Evolutionary conservation across 1,140 invertebrate genomes (phyloP).

Genomic region (Ganaspis sp.): DNA sequence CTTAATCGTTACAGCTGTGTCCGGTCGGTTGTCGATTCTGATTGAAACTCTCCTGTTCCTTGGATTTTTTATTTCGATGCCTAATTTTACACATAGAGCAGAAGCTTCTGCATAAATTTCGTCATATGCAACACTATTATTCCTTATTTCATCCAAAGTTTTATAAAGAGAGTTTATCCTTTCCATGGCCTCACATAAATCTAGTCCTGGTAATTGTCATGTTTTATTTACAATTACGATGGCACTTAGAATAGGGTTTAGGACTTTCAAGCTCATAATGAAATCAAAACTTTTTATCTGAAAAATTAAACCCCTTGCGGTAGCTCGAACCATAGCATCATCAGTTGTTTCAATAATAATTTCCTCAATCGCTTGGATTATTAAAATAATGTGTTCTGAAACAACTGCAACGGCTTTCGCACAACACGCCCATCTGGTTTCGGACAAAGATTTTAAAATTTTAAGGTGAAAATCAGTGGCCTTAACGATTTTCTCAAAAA

Average conservation of each 20-base stretch:
- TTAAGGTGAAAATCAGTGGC: slow-evolving; percentile 1
- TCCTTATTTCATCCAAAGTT: not conserved
- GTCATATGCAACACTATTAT: not conserved
- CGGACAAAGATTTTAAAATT: slow-evolving; percentile 38
- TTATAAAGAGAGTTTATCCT: not conserved
- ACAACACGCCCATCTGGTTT: slow-evolving; percentile 39
- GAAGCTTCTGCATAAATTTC: not conserved
- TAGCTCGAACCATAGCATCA: not conserved
- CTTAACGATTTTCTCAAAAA: slow-evolving; percentile 35
- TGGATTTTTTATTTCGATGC: not conserved
- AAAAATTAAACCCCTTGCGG: slow-evolving; percentile 34
- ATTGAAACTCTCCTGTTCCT: not conserved
- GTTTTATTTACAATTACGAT: not conserved
- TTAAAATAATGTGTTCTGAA: slow-evolving; percentile 18
- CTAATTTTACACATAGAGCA: not conserved
- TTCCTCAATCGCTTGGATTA: slow-evolving; percentile 41
- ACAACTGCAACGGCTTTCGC: slow-evolving; percentile 39
- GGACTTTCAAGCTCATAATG: slow-evolving; percentile 24
- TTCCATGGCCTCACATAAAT: not conserved
- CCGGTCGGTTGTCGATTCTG: not conserved
- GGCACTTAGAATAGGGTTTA: not conserved
- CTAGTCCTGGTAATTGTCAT: not conserved
- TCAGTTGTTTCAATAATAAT: slow-evolving; percentile 33
- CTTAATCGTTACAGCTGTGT: slow-evolving; percentile 9
- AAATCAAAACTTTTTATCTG: slow-evolving; percentile 26